These are phyloP conservation scores for Syngnathus scovelli DNA, from an alignment of 2,113 vertebrate genomes.

Conservation along the genomic window DNA sequence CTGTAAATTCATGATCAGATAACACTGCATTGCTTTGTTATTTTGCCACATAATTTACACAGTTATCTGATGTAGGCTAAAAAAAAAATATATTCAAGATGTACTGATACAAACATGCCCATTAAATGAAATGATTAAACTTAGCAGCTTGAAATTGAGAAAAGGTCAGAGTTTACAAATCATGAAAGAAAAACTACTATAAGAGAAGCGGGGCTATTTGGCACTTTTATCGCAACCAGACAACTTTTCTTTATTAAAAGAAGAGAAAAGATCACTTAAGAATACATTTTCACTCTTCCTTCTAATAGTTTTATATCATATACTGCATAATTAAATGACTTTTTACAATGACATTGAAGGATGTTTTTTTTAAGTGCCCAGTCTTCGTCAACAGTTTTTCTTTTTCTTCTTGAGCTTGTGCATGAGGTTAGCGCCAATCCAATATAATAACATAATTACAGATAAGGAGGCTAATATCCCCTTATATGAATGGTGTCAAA, in stretches of 20 bases:
- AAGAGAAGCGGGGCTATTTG: not conserved
- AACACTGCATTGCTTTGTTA: not conserved
- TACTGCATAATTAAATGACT: not conserved
- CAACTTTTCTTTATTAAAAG: not conserved
- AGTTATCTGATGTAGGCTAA: not conserved
- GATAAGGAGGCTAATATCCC: not conserved
- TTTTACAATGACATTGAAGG: not conserved
- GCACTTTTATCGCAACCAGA: not conserved
- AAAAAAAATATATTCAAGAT: too few relatives aligned
- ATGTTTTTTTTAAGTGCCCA: not conserved
- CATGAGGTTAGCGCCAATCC: not conserved
- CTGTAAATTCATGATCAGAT: not conserved
- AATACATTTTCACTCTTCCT: not conserved
- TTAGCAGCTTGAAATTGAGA: not conserved
- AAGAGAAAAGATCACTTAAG: not conserved
- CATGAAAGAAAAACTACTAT: not conserved
- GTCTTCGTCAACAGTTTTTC: not conserved
- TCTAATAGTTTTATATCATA: not conserved
- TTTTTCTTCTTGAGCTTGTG: not conserved
- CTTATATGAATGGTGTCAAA: not conserved
- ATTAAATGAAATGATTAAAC: not conserved
- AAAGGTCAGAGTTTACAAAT: not conserved
- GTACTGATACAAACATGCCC: not conserved
- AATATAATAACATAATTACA: not conserved
- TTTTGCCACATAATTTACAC: not conserved